Evolutionary conservation across 2,797 vertebrate species (phyloP), one percentile per base, ranked within the genome.

Genomic region (Discoglossus pictus): DNA sequence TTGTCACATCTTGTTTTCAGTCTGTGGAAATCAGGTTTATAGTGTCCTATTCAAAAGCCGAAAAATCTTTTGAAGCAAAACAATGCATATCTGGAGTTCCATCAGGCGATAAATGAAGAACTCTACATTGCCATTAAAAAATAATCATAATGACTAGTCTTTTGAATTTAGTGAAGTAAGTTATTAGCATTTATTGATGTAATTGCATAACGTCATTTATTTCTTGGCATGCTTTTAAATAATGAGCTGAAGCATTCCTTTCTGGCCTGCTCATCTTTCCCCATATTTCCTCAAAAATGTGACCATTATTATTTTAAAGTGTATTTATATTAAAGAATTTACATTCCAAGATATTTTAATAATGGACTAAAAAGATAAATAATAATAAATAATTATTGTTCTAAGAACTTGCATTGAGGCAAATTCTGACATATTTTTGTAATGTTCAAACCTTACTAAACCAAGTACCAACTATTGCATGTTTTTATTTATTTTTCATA

Each of bases 1-100:
- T 90, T 90, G 89, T 91, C 89, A 91, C 90, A 90, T 88, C 90
- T 87, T 90, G 89, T 91, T 91, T 91, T 90, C 86, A 82, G 0
- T 87, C 86, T 87, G 84, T 89, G 83, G 80, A 87, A 86, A 90
- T 90, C 85, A 86, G 84, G 82, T 88, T 87, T 84, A 84, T 80
- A 84, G 80, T 76, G 72, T 82, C 69, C 86, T 79, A 88, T 88
- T 91, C 83, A 90, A 78, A 77, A 77, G 73, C 72, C 46, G 69
- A 68, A 74, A 65, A 72, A 72, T 71, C 79, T 83, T 88, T 84
- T 84, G 69, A 84, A 81, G 3, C 8, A 42, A 63, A 71, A 91
- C 86, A 90, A 91, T 87, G 79, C 80, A 83, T 88, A 89, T 88
- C 83, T 82, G 77, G 70, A 70, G 20, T 80, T 83, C 73, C 66